Evolutionary conservation across 2,888 invertebrate genomes (phyloP), one percentile per base, ranked within the genome.

Genomic region (Parasteatoda lunata): DNA sequence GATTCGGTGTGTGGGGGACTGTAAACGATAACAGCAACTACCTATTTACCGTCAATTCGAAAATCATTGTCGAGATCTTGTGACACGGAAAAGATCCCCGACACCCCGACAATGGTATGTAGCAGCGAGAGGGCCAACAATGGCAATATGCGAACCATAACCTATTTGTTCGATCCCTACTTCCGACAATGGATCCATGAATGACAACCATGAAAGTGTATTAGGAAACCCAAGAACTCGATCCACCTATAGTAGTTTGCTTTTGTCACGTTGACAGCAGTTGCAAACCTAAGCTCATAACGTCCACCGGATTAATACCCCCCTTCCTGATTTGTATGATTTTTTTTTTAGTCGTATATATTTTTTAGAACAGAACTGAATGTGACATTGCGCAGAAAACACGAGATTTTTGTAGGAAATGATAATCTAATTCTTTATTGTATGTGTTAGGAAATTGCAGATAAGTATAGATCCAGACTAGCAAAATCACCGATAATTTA

Each of bases 121-220:
- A 72, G 73, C 84, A 70, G 75, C 52, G 75, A 79, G 85, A 86
- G 85, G 80, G 80, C 85, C 85, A 86, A 86, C 85, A 86, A 86
- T 86, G 85, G 70, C 80, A 76, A 86, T 81, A 86, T 66, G 80
- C 85, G 85, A 86, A 81, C 80, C 85, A 86, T 86, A 86, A 86
- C 85, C 85, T 86, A 86, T 86, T 86, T 86, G 85, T 86, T 80
- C 77, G 85, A 77, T 77, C 77, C 85, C 76, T 86, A 54, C 79
- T 76, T 49, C 77, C 51, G 68, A 86, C 85, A 86, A 86, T 69
- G 75, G 78, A 59, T 49, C 15, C 72, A 48, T 81, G 85, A 80
- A 65, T 72, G 76, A 77, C 83, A 84, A 66, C 80, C 85, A 80
- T 86, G 85, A 86, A 86, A 86, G 85, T 86, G 85, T 80, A 86